Percentiles rank a stretch among this genome's conserved stretches.
Conservation (phyloP, 2,797 vertebrate species). For the Mormyrus hasselquistii region DNA sequence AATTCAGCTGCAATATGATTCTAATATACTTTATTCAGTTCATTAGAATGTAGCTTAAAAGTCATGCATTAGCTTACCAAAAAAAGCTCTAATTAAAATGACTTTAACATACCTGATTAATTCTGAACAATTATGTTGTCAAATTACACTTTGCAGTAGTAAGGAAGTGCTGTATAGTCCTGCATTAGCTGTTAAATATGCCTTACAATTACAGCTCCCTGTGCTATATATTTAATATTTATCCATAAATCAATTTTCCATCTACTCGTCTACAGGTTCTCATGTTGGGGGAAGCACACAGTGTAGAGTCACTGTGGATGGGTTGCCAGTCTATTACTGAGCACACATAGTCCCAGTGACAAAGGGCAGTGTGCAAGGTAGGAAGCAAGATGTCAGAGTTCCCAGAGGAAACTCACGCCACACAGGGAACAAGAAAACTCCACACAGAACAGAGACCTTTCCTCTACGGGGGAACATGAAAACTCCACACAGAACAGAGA, state of each 20-base stretch:
- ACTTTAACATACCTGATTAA: neutral
- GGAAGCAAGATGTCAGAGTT: neutral
- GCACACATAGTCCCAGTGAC: neutral
- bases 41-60: neutral
- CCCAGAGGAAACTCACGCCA: neutral
- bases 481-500: neutral
- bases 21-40: neutral
- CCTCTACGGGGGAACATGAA: neutral
- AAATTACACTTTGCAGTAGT: neutral
- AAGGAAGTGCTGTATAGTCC: neutral
- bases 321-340: neutral
- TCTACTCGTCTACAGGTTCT: neutral
- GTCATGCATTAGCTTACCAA: neutral
- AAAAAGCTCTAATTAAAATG: neutral
- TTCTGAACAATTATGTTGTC: neutral
- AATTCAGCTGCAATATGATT: neutral
- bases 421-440: neutral
- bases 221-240: neutral
- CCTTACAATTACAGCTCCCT: neutral
- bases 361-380: neutral
- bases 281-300: neutral
- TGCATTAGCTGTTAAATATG: neutral
- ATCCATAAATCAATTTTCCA: neutral
- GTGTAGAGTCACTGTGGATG: neutral
- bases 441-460: neutral